These are phyloP conservation scores for Calosoma granatense DNA, from an alignment of 1,140 invertebrate species.

Conservation along the genomic window DNA sequence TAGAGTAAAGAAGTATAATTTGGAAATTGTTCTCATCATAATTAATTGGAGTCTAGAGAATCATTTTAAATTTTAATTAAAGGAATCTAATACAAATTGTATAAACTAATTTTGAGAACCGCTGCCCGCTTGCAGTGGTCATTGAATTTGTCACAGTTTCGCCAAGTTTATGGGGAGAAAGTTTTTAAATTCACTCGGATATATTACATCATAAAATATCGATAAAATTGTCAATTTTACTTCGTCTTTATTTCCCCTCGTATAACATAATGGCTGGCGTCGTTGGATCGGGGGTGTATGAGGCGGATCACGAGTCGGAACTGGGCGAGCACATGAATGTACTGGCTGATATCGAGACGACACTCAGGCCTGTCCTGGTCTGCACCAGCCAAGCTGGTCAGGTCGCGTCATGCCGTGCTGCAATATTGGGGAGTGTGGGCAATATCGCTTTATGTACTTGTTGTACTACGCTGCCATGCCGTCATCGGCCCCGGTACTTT, in stretches of 20 bases:
- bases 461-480: neutral
- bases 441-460: neutral
- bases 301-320: too few species aligned
- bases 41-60: too few species aligned
- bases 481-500: neutral
- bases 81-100: too few species aligned
- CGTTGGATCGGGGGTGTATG: neutral
- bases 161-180: neutral
- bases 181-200: slow-evolving; percentile 9
- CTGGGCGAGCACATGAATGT: too few species aligned
- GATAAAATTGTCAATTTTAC: slow-evolving; percentile 9
- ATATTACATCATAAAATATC: slow-evolving; percentile 9
- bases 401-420: neutral
- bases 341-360: too few species aligned
- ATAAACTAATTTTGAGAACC: neutral
- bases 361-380: too few species aligned
- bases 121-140: neutral
- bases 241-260: slow-evolving; percentile 6
- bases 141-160: slow-evolving; percentile 8
- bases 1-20: too few species aligned
- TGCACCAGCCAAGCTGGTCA: too few species aligned
- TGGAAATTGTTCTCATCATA: too few species aligned
- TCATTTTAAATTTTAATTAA: too few species aligned
- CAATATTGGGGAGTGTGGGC: neutral
- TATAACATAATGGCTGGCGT: slow-evolving; percentile 3